Base-by-base conservation (phyloP, 2,888 invertebrate species). In the Macrostomum cliftonense region DNA sequence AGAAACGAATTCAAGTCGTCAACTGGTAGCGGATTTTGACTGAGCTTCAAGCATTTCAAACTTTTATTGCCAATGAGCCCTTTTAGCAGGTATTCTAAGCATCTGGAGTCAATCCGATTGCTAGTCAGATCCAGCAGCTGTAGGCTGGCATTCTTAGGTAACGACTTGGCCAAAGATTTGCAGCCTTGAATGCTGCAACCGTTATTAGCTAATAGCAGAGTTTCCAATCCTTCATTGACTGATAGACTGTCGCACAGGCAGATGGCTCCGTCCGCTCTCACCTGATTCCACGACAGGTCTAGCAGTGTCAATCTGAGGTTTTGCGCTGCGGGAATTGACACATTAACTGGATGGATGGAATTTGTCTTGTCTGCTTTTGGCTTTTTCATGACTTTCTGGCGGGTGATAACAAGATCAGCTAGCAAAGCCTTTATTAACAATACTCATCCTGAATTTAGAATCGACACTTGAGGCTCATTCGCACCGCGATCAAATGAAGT, bases 271-370 rank as follows among this genome's bases (percentile, higher is more conserved):
- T 53, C 51, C 12, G 53, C 46, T 39, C 61, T 52, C 37, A 60
- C 56, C 42, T 55, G 49, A 51, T 61, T 61, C 61, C 61, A 62
- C 47, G 59, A 58, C 2, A 62, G 46, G 61, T 76, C 70, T n/a
- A 77, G 56, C 37, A 65, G 59, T 53, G 70, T 64, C 14, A 77
- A 56, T 1, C 59, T 60, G 21, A 63, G 63, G 51, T 74, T 74
- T 49, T 68, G 65, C 12, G 45, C 45, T 45, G 45, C n/a, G 16
- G n/a, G 28, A 7, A n/a, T n/a, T n/a, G n/a, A n/a, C n/a, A n/a
- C n/a, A n/a, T n/a, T n/a, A n/a, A n/a, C n/a, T n/a, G n/a, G n/a
- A n/a, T n/a, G n/a, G n/a, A n/a, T n/a, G n/a, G n/a, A n/a, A n/a
- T n/a, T n/a, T n/a, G n/a, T n/a, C n/a, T n/a, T n/a, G n/a, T n/a